Evolutionary conservation across 2,888 invertebrate genomes (phyloP).

Genomic region (Polietes domitor): DNA sequence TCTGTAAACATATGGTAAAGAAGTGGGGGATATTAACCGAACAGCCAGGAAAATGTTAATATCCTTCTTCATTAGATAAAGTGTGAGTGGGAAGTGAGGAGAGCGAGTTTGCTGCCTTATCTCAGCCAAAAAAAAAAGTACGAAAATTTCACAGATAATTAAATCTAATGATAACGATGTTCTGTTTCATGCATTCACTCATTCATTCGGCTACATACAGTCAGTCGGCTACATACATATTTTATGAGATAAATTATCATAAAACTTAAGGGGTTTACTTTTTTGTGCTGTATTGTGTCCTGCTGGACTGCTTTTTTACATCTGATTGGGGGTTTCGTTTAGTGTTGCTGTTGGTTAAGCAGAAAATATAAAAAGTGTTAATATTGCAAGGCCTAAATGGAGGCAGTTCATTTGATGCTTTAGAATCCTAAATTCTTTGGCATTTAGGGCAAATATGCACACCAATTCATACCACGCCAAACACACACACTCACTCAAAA

Average conservation of each 20-base stretch:
- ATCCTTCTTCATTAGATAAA: constrained; percentile 21
- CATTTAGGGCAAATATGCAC: background rate
- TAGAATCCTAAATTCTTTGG: constrained; percentile 31
- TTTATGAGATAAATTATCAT: constrained; percentile 40
- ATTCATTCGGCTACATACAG: background rate
- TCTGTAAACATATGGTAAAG: background rate
- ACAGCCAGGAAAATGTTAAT: background rate
- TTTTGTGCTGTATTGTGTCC: background rate
- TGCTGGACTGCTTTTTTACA: background rate
- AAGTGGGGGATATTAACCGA: background rate
- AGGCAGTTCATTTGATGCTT: constrained; percentile 7
- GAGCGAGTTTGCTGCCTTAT: background rate
- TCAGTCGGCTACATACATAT: background rate
- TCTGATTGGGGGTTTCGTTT: background rate
- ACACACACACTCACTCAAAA: background rate
- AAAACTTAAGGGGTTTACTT: constrained; percentile 13
- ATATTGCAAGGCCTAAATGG: constrained; percentile 17
- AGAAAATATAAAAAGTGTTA: constrained; percentile 5
- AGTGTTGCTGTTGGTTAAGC: background rate
- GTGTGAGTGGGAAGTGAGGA: background rate
- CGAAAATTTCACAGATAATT: constrained; percentile 57
- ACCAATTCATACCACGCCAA: no score
- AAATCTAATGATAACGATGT: constrained; percentile 52
- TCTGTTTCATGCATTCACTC: constrained; percentile 12
- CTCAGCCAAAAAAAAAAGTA: background rate